Evolutionary conservation across 2,113 vertebrate species (phyloP).

Genomic region (Xenopus tropicalis): UCB_Xtro_10.0 CM004450.2:61194001-61194500

Average conservation of each 20-base stretch:
- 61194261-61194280: too few species aligned
- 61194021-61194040: slow-evolving; percentile 1
- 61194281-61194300: too few species aligned
- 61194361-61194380: too few species aligned
- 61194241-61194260: too few species aligned
- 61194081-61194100: neutral
- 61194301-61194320: too few species aligned
- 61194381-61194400: too few species aligned
- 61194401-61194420: neutral
- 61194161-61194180: neutral
- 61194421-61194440: neutral
- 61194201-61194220: too few species aligned
- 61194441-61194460: slow-evolving; percentile 11
- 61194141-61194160: neutral
- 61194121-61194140: neutral
- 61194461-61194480: neutral
- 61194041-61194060: neutral
- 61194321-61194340: too few species aligned
- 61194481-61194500: slow-evolving; percentile 24
- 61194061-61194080: neutral
- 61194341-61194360: too few species aligned
- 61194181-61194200: too few species aligned
- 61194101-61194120: neutral
- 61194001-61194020: slow-evolving; percentile 1
- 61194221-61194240: too few species aligned